Evolutionary conservation across 2,888 invertebrate genomes (phyloP).

Genomic region (Caenorhabditis afra): DNA sequence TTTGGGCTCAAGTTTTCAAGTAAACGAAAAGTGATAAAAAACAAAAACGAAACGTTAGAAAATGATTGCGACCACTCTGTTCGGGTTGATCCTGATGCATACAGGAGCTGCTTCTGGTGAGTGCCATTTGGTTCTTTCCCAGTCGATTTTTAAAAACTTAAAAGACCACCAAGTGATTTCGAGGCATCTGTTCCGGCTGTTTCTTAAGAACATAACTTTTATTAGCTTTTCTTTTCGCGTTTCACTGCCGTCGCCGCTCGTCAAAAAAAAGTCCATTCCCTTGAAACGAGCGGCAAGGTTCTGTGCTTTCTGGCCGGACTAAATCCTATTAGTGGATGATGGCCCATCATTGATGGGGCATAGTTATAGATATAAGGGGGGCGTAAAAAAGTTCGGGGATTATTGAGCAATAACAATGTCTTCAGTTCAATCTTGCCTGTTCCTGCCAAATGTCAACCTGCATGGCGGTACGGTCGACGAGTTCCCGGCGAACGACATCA

Average conservation of each 20-base stretch:
- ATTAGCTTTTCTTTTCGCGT: background rate
- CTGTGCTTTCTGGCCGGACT: constrained; percentile 8
- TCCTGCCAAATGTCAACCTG: constrained; percentile 72
- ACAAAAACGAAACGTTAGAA: constrained; percentile 23
- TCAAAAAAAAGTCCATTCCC: constrained; percentile 18
- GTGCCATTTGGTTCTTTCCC: background rate
- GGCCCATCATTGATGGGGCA: too few species aligned
- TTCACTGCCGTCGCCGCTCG: constrained; percentile 18
- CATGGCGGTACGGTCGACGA: constrained; percentile 77
- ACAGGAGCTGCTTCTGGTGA: constrained; percentile 41
- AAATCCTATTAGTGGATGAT: background rate
- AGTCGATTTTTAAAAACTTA: background rate
- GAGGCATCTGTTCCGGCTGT: constrained; percentile 28
- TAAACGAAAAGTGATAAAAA: too few species aligned
- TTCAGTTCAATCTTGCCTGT: constrained; percentile 75
- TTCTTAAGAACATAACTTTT: constrained; percentile 40
- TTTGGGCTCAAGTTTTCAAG: background rate
- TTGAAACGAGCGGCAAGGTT: background rate
- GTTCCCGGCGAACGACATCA: constrained; percentile 69
- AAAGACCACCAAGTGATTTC: constrained; percentile 3
- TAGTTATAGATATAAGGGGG: background rate
- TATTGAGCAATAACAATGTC: background rate
- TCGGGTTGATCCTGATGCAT: constrained; percentile 49
- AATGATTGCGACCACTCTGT: constrained; percentile 43
- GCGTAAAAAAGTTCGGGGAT: background rate